Evolutionary conservation across 2,797 vertebrate genomes (phyloP).

Genomic region (Muscicapa comitata): DNA sequence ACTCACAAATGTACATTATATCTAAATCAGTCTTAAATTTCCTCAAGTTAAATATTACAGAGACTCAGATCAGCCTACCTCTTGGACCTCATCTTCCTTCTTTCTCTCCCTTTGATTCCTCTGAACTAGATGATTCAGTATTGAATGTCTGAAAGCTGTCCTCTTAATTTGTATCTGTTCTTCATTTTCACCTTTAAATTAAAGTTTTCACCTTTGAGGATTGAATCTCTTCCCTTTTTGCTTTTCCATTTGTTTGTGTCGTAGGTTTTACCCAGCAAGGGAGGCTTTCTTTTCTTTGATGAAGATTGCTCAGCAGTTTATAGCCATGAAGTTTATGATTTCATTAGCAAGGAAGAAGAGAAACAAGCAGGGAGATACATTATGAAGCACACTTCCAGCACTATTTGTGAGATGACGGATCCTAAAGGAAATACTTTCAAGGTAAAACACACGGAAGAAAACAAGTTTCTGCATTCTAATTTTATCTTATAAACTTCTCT

Average conservation of each 20-base stretch:
- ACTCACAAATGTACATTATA: background rate
- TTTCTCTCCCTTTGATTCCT: background rate
- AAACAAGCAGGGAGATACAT: conserved; percentile 77
- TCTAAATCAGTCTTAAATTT: background rate
- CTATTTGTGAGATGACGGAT: conserved; percentile 84
- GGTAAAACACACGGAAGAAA: conserved; percentile 67
- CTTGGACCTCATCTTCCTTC: background rate
- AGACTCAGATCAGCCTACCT: background rate
- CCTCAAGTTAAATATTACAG: background rate
- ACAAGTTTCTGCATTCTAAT: background rate
- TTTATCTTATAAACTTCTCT: background rate
- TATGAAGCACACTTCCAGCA: conserved; percentile 81
- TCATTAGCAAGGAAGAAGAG: background rate
- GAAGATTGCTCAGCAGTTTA: conserved; percentile 82
- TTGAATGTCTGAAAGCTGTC: background rate
- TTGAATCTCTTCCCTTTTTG: background rate
- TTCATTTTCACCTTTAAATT: background rate
- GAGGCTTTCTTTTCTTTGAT: conserved; percentile 81
- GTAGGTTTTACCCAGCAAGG: conserved; percentile 80
- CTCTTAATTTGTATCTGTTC: background rate
- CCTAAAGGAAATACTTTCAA: conserved; percentile 84
- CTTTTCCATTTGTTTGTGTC: background rate
- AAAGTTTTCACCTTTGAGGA: background rate
- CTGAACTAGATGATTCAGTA: background rate
- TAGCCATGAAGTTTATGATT: conserved; percentile 39